Percentiles rank a stretch among this genome's conserved stretches.
These are phyloP conservation scores for Anorthoa munda DNA, from an alignment of 2,888 invertebrate genomes.

Conservation along the genomic window DNA sequence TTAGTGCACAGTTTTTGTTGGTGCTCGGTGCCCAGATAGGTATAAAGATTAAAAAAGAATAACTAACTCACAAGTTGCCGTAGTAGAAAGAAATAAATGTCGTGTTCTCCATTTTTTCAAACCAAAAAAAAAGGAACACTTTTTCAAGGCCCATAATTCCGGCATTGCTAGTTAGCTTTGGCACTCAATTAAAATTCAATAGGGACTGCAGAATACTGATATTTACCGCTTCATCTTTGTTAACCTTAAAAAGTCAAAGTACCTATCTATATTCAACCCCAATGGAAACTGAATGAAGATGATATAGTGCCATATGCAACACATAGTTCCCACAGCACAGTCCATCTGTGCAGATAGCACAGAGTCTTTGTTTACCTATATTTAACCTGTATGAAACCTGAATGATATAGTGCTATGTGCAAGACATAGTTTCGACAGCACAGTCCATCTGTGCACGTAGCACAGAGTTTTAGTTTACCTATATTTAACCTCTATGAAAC, in stretches of 20 bases:
- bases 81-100: too few species aligned
- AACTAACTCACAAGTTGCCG: too few species aligned
- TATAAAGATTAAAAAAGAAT: not conserved
- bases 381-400: constrained; percentile 24
- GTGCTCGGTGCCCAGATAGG: constrained; percentile 10
- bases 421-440: constrained; percentile 52
- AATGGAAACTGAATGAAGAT: constrained; percentile 43
- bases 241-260: too few species aligned
- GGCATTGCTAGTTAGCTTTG: too few species aligned
- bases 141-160: too few species aligned
- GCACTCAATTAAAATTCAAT: too few species aligned
- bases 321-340: constrained; percentile 45
- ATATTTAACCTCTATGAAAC: constrained; percentile 18
- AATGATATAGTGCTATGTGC: constrained; percentile 55
- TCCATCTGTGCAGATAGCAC: constrained; percentile 93
- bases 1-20: not conserved
- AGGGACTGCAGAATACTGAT: too few species aligned
- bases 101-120: too few species aligned
- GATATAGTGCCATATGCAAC: constrained; percentile 46
- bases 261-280: not conserved
- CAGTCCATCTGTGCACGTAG: constrained; percentile 92
- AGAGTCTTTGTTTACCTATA: constrained; percentile 87
- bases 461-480: too few species aligned
- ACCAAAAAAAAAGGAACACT: too few species aligned
- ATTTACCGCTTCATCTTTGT: too few species aligned